Percentiles rank a stretch among this genome's conserved stretches.
These are phyloP conservation scores for Bos taurus DNA, from an alignment of 2,113 vertebrate species.

Conservation along the genomic window ARS-UCD2.0 NC_037331.1:77632501-77633000, in stretches of 20 bases:
- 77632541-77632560: not conserved
- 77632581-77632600: not conserved
- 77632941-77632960: not conserved
- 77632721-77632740: not conserved
- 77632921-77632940: not conserved
- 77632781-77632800: not conserved
- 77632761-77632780: not conserved
- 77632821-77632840: not conserved
- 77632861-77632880: not conserved
- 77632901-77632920: not conserved
- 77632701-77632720: not conserved
- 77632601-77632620: not conserved
- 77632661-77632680: not conserved
- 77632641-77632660: not conserved
- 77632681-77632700: not conserved
- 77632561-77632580: not conserved
- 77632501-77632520: not conserved
- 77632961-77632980: not conserved
- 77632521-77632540: not conserved
- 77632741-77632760: not conserved
- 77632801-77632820: not conserved
- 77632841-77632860: not conserved
- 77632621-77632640: not conserved
- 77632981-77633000: too few species aligned
- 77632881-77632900: not conserved